Evolutionary conservation across 2,888 invertebrate genomes (phyloP), one percentile per base, ranked within the genome.

Genomic region (Yponomeuta evonymella): DNA sequence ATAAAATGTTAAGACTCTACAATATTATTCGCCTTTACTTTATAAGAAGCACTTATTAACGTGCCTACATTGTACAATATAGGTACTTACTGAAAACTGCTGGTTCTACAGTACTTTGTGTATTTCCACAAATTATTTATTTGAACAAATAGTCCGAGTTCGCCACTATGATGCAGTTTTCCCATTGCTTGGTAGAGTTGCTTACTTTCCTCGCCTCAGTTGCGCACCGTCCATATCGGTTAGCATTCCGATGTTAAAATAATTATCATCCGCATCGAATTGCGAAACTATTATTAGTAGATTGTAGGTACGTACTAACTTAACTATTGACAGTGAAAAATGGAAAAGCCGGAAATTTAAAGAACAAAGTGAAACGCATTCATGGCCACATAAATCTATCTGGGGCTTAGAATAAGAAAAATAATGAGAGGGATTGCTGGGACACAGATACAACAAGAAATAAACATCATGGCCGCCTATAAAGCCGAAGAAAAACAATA

Each of bases 191-290:
- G 51, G 51, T 58, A 58, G 51, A 58, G 51, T 58, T 58, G 15
- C 51, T 12, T 65, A 29, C 33, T 65, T 65, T 65, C 65, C 33
- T 29, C 33, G 30, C 65, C 33, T 65, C 12, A 29, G 33, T 65
- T 65, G 33, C 33, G 65, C 65, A 65, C 29, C 65, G 65, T 29
- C 33, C 65, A 29, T 65, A 65, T 65, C 65, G 65, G 65, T 65
- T 29, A 65, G 33, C 65, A 65, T 65, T 65, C 65, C 33, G 9
- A 65, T 30, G 65, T 29, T 65, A 29, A 11, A 30, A 65, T 65
- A 29, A 65, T 11, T 33, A 65, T 58, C 51, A 30, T 58, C 51
- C 51, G 12, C 51, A 15, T 58, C 43, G 43, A 43, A 43, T 43
- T 43, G 43, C 43, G 43, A 43, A 4, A 33, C 33, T 43, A 43